Evolutionary conservation across 2,797 vertebrate genomes (phyloP).

Genomic region (Ispidina picta): DNA sequence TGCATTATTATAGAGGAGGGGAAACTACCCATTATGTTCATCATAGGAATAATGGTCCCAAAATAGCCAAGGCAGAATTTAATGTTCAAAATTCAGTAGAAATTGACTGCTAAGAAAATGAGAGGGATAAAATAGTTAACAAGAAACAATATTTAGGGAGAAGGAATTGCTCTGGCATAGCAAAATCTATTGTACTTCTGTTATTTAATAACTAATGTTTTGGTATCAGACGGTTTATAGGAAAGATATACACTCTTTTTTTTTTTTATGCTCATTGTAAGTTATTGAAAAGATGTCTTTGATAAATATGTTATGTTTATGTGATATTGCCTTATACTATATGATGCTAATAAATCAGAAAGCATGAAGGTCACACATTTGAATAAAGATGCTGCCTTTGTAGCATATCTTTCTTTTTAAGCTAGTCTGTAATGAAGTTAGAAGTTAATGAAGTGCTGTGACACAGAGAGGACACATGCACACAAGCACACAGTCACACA

Average conservation of each 20-base stretch:
- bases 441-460: constrained; percentile 56
- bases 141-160: background rate
- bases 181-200: background rate
- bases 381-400: background rate
- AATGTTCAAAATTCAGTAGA: background rate
- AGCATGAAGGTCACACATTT: constrained; percentile 31
- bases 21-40: background rate
- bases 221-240: background rate
- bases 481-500: rapidly evolving
- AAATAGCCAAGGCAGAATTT: background rate
- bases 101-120: background rate
- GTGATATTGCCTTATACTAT: background rate
- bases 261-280: background rate
- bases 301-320: constrained; percentile 39
- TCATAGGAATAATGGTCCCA: background rate
- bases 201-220: background rate
- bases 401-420: background rate
- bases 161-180: background rate
- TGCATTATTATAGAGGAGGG: background rate
- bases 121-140: background rate
- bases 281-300: background rate
- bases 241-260: background rate
- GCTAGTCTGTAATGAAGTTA: constrained; percentile 28
- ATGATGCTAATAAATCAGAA: constrained; percentile 54
- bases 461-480: background rate